These are phyloP conservation scores for Montipora foliosa DNA, from an alignment of 64 coral and sea anemone genomes.

Conservation along the genomic window DNA sequence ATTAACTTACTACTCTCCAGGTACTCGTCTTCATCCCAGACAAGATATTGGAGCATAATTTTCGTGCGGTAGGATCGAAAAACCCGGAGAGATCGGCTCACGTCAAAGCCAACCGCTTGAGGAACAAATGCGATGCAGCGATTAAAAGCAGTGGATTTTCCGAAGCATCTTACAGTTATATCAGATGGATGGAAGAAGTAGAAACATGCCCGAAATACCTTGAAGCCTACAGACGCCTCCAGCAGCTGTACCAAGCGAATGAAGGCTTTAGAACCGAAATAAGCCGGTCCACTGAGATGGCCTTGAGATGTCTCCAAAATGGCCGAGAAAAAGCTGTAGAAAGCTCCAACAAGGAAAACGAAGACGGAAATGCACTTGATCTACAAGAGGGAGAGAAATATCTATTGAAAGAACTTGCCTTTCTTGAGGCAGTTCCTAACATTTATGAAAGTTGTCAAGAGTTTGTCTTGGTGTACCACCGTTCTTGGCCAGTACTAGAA, in stretches of 20 bases:
- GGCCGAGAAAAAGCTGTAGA: background rate
- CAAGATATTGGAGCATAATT: conserved; percentile 84
- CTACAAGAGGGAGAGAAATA: conserved; percentile 84
- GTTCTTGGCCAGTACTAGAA: conserved; percentile 75
- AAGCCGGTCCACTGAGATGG: conserved; percentile 54
- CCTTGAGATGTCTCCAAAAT: conserved; percentile 67
- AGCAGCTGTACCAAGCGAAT: conserved; percentile 70
- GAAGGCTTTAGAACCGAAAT: conserved; percentile 67
- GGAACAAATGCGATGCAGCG: conserved; percentile 78
- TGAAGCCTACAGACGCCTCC: conserved; percentile 54
- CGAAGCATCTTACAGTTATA: conserved; percentile 20
- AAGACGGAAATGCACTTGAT: background rate
- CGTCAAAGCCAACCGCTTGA: conserved; percentile 67
- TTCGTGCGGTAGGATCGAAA: conserved; percentile 74
- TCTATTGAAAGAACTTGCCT: conserved; percentile 81
- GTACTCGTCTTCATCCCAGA: conserved; percentile 75
- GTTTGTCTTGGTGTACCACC: conserved; percentile 87
- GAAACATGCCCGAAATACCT: conserved; percentile 55
- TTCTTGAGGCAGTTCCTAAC: conserved; percentile 45
- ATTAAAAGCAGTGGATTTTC: conserved; percentile 27
- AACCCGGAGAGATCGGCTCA: conserved; percentile 88
- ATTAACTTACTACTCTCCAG: conserved; percentile 2
- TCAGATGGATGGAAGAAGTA: conserved; percentile 82
- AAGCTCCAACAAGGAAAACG: background rate
- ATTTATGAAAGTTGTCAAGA: conserved; percentile 76